phyloP scores from a whole-genome alignment of 2,113 vertebrate genomes.

The Epinephelus lanceolatus region DNA sequence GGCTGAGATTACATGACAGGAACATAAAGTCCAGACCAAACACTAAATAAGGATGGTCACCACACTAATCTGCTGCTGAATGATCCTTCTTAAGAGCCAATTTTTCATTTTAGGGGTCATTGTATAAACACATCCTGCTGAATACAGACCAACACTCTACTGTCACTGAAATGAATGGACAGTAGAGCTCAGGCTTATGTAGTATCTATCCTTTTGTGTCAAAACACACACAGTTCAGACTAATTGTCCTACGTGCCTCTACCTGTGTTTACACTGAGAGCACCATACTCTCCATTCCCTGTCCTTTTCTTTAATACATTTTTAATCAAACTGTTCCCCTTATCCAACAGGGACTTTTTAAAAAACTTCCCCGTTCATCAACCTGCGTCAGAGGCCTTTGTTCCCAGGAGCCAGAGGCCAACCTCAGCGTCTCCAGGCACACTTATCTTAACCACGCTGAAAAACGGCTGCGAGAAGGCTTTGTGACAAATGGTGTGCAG shows the following conservation, averaged over 20 bases:
- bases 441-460: constrained; percentile 24
- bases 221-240: constrained; percentile 46
- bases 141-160: constrained; percentile 18
- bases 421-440: constrained; percentile 21
- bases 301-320: constrained; percentile 23
- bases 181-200: constrained; percentile 26
- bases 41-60: constrained; percentile 7
- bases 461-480: constrained; percentile 28
- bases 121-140: constrained; percentile 57
- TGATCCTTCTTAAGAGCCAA: constrained; percentile 32
- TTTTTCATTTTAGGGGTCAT: constrained; percentile 37
- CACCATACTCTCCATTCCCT: constrained; percentile 5
- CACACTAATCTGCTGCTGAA: constrained; percentile 16
- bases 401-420: constrained; percentile 47
- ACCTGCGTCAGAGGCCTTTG: constrained; percentile 37
- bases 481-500: constrained; percentile 44
- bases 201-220: constrained; percentile 57
- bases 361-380: constrained; percentile 11
- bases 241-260: constrained; percentile 21
- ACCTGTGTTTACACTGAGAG: constrained; percentile 59
- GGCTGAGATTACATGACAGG: constrained; percentile 1
- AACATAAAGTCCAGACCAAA: constrained; percentile 55
- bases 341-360: background rate
- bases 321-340: constrained; percentile 29
- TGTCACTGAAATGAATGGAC: constrained; percentile 50